Percentiles rank a stretch among this genome's conserved stretches.
phyloP scores from a whole-genome alignment of 2,113 vertebrate species.

The Noturus placidus region DNA sequence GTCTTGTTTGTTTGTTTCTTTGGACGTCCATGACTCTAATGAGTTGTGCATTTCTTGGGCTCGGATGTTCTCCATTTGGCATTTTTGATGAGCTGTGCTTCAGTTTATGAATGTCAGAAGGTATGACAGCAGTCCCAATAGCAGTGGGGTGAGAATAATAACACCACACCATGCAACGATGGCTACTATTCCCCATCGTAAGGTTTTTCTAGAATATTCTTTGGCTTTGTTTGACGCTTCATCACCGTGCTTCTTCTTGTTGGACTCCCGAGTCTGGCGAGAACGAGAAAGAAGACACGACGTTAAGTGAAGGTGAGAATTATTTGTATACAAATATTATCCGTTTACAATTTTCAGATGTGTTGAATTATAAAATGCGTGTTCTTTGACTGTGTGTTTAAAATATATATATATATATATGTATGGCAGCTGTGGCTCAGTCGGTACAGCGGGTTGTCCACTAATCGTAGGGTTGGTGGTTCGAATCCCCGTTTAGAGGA shows the following conservation, averaged over 20 bases:
- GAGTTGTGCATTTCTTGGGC: neutral
- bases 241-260: conserved; percentile 36
- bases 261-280: conserved; percentile 63
- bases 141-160: conserved; percentile 56
- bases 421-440: too few species aligned
- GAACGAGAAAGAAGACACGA: conserved; percentile 43
- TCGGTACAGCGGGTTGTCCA: too few species aligned
- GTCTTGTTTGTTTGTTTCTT: too few species aligned
- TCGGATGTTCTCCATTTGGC: neutral
- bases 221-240: conserved; percentile 16
- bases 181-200: conserved; percentile 63
- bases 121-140: conserved; percentile 74
- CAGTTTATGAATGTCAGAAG: conserved; percentile 72
- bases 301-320: neutral
- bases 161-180: conserved; percentile 65
- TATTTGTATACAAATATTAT: neutral
- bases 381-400: neutral
- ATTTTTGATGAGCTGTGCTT: neutral
- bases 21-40: neutral
- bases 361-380: neutral
- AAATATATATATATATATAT: too few species aligned
- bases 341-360: too few species aligned
- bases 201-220: conserved; percentile 61
- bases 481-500: too few species aligned
- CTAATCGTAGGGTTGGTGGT: too few species aligned